These are phyloP conservation scores for Bergia sp. DNA, from an alignment of 92 coral and sea anemone species.

Conservation along the genomic window DNA sequence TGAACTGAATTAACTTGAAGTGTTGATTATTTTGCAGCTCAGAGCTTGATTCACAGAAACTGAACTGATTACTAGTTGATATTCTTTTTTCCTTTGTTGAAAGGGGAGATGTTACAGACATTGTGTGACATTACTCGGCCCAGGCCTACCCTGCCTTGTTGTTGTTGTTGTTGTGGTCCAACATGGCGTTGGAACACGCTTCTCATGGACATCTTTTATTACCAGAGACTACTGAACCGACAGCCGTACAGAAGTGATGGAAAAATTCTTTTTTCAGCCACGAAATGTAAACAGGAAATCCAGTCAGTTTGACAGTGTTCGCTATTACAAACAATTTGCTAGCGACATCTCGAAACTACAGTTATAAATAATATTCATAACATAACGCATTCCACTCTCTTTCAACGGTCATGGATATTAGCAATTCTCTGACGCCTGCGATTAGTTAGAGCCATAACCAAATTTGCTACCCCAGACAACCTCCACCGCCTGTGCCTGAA, in stretches of 20 bases:
- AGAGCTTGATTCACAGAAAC: no score
- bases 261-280: no score
- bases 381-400: not conserved
- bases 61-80: no score
- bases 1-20: no score
- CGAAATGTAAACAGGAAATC: not conserved
- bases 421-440: conserved; percentile 10
- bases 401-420: not conserved
- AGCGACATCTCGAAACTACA: not conserved
- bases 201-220: not conserved
- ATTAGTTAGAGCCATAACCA: conserved; percentile 44
- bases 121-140: no score
- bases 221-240: not conserved
- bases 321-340: not conserved
- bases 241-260: not conserved
- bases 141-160: no score
- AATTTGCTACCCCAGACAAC: conserved; percentile 41
- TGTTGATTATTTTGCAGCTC: no score
- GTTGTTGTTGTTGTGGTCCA: no score
- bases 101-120: no score
- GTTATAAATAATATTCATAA: not conserved
- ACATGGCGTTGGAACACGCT: not conserved
- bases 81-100: no score
- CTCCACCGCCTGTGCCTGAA: conserved; percentile 56
- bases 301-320: not conserved